Base-by-base conservation (phyloP, 2,797 vertebrate genomes). In the Pantherophis alleghaniensis region DNA sequence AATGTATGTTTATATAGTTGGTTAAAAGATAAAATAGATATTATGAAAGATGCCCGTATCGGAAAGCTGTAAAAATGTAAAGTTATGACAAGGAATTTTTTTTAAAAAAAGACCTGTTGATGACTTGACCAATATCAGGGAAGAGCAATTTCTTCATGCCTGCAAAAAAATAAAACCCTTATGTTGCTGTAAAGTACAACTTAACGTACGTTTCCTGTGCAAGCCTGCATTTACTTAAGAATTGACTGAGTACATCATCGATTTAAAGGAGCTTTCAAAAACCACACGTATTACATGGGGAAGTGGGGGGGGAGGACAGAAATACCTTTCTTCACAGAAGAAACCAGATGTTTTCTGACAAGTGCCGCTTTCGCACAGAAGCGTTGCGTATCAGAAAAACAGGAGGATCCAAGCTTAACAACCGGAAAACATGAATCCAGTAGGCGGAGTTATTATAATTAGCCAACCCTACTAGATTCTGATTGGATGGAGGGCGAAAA, bases 301-400 rank as follows among this genome's bases (percentile, higher is more conserved):
- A 10, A 63, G 14, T 2, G 1, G 47, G 61, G 16, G 1, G 24
- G 42, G 57, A 63, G 61, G 61, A 13, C 28, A 59, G 91, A 89
- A 37, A 4, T 96, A 97, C 97, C 96, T 97, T 86, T 88, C 5
- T 5, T n/a, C 61, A 88, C 26, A 69, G 14, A 86, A 79, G 55
- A 66, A 74, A 3, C 59, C 53, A 4, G 12, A 5, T 32, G 5
- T 56, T 2, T 22, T 88, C 91, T 60, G 90, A 51, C 16, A 59
- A 87, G 57, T 1, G 93, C 0, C 6, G 28, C 79, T 10, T 51
- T 42, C 10, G 56, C 0, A 5, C 79, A 7, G 14, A 63, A 11
- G 22, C 20, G 20, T 32, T 2, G 79, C 42, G n/a, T 22, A 0
- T 0, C 22, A 26, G 4, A 56, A 6, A 1, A 59, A 22, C 5